Evolutionary conservation across 2,113 vertebrate genomes (phyloP).

Genomic region (Vulpes ferrilata): DNA sequence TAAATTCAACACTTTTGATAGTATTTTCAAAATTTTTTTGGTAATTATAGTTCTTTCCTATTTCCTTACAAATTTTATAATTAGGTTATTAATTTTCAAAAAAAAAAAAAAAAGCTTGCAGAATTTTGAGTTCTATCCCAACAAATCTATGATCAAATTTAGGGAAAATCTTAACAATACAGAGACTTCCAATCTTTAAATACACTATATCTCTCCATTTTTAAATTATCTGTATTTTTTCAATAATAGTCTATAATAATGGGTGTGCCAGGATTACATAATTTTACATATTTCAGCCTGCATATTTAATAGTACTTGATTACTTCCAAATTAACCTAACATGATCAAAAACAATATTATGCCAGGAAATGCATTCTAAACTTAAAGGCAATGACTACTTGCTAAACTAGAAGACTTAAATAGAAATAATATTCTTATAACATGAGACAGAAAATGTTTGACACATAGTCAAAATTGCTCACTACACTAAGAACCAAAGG

Average conservation of each 20-base stretch:
- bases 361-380: not conserved
- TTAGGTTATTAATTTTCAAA: not conserved
- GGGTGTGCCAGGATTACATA: not conserved
- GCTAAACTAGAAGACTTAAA: not conserved
- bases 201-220: not conserved
- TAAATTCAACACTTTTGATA: not conserved
- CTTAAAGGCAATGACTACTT: not conserved
- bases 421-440: not conserved
- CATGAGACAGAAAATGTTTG: not conserved
- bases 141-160: not conserved
- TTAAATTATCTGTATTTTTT: not conserved
- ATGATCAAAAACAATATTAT: not conserved
- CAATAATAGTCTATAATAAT: not conserved
- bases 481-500: not conserved
- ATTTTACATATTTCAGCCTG: not conserved
- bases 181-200: not conserved
- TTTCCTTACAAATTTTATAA: not conserved
- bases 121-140: not conserved
- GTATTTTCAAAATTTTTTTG: not conserved
- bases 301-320: not conserved
- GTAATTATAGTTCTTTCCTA: not conserved
- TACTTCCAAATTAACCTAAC: not conserved
- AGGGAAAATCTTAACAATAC: not conserved
- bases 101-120: not conserved
- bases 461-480: not conserved